phyloP scores from a whole-genome alignment of 2,797 vertebrate genomes.

The Chanos chanos region DNA sequence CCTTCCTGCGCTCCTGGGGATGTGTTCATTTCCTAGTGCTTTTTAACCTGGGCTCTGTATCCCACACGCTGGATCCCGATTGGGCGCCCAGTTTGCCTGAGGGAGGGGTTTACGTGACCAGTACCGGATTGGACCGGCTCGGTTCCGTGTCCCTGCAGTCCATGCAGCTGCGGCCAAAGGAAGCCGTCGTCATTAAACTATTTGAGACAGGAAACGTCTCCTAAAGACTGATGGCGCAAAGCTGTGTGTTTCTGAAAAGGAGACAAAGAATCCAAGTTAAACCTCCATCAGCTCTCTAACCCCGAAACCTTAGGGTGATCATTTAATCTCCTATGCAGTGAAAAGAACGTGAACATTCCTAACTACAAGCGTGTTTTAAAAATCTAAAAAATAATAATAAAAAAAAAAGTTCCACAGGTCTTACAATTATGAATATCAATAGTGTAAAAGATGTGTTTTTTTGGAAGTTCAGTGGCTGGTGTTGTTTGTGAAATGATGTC shows the following conservation, averaged over 20 bases:
- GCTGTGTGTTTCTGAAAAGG: neutral
- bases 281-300: too few relatives aligned
- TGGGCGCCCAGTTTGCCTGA: conserved; percentile 60
- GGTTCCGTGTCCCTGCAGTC: conserved; percentile 51
- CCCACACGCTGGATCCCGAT: conserved; percentile 43
- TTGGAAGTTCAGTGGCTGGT: too few relatives aligned
- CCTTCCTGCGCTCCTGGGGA: conserved; percentile 72
- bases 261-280: neutral
- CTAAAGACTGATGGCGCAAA: conserved; percentile 22
- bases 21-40: conserved; percentile 69
- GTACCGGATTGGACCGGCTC: conserved; percentile 61
- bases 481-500: too few relatives aligned
- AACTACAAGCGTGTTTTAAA: too few relatives aligned
- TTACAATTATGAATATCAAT: too few relatives aligned
- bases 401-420: too few relatives aligned
- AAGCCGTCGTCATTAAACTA: conserved; percentile 73
- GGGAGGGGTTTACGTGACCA: conserved; percentile 62
- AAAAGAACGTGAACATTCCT: too few relatives aligned
- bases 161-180: conserved; percentile 58
- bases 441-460: too few relatives aligned
- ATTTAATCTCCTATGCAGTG: too few relatives aligned
- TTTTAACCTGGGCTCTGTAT: conserved; percentile 61
- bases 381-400: too few relatives aligned
- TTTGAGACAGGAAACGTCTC: conserved; percentile 58
- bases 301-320: too few relatives aligned